Percentiles rank a stretch among this genome's conserved stretches.
Evolutionary conservation across 1,140 invertebrate species (phyloP).

Genomic region (Eupristina koningsbergeri): DNA sequence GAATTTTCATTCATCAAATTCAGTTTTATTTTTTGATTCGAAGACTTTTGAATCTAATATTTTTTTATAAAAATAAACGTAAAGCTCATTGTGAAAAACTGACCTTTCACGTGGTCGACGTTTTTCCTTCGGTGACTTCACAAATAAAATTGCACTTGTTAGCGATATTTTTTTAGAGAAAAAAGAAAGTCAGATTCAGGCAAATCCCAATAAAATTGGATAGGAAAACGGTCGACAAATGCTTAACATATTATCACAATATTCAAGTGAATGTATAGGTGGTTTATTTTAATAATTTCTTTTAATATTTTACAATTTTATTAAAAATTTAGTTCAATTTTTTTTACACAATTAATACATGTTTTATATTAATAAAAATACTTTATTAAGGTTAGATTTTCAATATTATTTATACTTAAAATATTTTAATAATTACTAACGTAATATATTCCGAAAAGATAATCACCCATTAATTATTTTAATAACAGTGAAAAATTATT

Average conservation of each 20-base stretch:
- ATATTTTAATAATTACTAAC: too few species aligned
- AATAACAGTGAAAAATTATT: too few species aligned
- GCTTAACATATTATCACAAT: neutral
- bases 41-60: neutral
- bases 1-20: neutral
- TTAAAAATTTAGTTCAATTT: neutral
- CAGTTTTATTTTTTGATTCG: neutral
- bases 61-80: neutral
- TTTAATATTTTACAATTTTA: neutral
- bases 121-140: neutral
- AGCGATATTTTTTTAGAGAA: neutral
- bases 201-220: neutral
- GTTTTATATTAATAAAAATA: neutral
- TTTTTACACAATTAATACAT: neutral
- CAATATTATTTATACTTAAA: too few species aligned
- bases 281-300: neutral
- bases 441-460: too few species aligned
- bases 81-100: neutral
- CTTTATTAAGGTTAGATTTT: too few species aligned
- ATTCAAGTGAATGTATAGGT: neutral
- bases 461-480: too few species aligned
- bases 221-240: neutral
- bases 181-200: neutral
- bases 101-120: neutral
- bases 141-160: neutral